Base-by-base conservation (phyloP, 2,888 invertebrate species). In the Ptychoptera contaminata region DNA sequence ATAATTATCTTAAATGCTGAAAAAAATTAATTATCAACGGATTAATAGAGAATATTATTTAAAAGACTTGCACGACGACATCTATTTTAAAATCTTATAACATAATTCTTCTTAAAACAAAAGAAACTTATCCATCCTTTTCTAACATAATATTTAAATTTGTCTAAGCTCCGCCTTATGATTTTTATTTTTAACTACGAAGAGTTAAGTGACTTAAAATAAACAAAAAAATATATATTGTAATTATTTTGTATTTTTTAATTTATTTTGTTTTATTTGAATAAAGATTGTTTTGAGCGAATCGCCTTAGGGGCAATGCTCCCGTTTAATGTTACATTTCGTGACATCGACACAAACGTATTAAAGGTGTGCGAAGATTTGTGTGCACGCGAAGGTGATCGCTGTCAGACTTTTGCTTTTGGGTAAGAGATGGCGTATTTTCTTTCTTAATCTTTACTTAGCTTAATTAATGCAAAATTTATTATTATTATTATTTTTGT, bases 231-330 rank as follows among this genome's bases (percentile, higher is more conserved):
- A 32, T n/a, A 32, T 40, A 31, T 6, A 31, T 31, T 32, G 8
- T 9, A 16, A 32, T 40, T 30, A 15, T 31, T 14, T 14, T 14
- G 14, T 15, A 15, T 16, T 32, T 32, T 40, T 16, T 32, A 7
- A 32, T 7, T 32, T 32, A 9, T 11, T 32, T 32, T 32, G 12
- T n/a, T 16, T 8, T 43, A 50, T 50, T 31, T 41, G 42, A 46
- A 57, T 54, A 48, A 55, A 77, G 77, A 77, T 55, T 78, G 78
- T 55, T 78, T 77, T 57, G 76, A 77, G 53, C 69, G 77, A 48
- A 65, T 77, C 46, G 72, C 75, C 2, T 69, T 77, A 48, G 78
- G 77, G 42, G 75, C 76, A 47, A 73, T 75, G 58, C 58, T 78
- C 48, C 72, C 74, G 32, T 58, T 58, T 31, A 67, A 68, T 55